phyloP scores from a whole-genome alignment of 2,888 invertebrate genomes.

The Cylloceria caligata region DNA sequence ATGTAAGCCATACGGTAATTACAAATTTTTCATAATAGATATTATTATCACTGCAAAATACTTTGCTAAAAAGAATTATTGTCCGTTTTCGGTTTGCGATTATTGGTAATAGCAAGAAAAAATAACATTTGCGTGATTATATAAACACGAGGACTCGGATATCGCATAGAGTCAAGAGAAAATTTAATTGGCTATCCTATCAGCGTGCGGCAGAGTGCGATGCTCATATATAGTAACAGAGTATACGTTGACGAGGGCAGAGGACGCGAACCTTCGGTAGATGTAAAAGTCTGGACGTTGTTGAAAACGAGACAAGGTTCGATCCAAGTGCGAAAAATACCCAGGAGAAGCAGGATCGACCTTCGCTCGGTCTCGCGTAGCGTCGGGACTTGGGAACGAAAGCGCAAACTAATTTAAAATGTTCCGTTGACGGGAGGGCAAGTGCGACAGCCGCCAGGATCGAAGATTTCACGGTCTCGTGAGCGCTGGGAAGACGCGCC shows the following conservation, averaged over 20 bases:
- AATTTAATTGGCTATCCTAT: conserved; percentile 28
- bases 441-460: conserved; percentile 53
- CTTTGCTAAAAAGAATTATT: not conserved
- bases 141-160: not conserved
- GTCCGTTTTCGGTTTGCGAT: not conserved
- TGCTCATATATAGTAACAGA: not conserved
- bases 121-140: not conserved
- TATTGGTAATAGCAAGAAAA: not conserved
- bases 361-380: conserved; percentile 21
- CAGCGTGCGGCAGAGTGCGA: not conserved
- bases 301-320: conserved; percentile 51
- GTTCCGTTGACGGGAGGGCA: conserved; percentile 48
- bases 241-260: conserved; percentile 1
- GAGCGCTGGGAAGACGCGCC: conserved; percentile 43
- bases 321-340: conserved; percentile 41
- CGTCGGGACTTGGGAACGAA: conserved; percentile 44
- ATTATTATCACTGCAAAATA: too few relatives aligned
- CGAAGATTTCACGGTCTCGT: conserved; percentile 64
- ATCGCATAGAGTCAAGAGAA: not conserved
- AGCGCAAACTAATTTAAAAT: conserved; percentile 67
- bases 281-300: conserved; percentile 40
- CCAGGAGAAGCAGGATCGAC: not conserved
- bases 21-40: too few relatives aligned
- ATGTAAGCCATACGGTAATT: too few relatives aligned
- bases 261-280: conserved; percentile 3